Conservation (phyloP, 1,140 invertebrate species). For the Wiebesia pumilae region DNA sequence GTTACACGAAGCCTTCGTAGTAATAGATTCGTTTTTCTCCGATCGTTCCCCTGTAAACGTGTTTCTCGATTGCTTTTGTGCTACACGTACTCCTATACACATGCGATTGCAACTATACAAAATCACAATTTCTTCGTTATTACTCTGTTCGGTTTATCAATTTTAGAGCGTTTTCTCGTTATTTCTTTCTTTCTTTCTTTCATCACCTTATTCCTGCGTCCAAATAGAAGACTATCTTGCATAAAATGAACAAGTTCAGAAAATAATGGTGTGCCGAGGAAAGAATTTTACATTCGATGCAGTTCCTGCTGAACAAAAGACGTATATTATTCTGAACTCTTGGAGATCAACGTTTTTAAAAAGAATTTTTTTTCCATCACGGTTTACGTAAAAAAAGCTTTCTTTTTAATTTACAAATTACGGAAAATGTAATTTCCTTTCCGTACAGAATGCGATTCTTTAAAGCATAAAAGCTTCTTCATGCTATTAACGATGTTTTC, state of each 20-base stretch:
- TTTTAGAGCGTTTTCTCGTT: background rate
- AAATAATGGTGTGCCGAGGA: background rate
- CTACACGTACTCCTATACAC: background rate
- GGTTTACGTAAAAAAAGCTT: background rate
- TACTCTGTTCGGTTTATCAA: background rate
- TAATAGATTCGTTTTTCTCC: background rate
- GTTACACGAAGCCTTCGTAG: background rate
- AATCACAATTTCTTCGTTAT: background rate
- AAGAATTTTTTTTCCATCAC: background rate
- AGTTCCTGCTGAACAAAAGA: conserved; percentile 8
- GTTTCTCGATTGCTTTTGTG: background rate
- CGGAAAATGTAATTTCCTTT: background rate
- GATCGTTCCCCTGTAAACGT: background rate
- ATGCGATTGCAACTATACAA: background rate
- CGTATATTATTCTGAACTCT: background rate
- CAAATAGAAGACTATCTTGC: background rate
- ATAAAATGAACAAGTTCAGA: background rate
- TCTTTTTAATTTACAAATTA: background rate
- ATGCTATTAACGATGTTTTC: background rate
- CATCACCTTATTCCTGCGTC: background rate
- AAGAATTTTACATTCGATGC: background rate
- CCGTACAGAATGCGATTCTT: background rate
- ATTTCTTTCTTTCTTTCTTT: background rate
- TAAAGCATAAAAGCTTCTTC: background rate
- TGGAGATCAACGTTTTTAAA: background rate